phyloP scores from a whole-genome alignment of 2,888 invertebrate genomes.

The Orthosia incerta region DNA sequence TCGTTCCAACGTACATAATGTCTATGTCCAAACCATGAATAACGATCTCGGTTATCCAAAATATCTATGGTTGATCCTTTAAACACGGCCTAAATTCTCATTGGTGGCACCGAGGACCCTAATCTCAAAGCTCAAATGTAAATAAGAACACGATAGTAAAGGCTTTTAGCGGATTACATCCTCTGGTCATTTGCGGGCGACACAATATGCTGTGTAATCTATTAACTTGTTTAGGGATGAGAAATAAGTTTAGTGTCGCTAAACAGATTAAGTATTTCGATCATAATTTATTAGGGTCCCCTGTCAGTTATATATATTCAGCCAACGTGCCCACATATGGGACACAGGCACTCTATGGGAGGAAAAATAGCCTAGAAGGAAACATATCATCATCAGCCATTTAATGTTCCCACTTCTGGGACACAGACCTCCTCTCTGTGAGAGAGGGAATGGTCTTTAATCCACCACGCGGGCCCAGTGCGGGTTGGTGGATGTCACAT shows the following conservation, averaged over 20 bases:
- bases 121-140: conserved; percentile 58
- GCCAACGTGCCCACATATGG: too few relatives aligned
- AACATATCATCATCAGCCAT: too few relatives aligned
- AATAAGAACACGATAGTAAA: conserved; percentile 58
- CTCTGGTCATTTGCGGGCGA: conserved; percentile 37
- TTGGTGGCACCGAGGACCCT: conserved; percentile 14
- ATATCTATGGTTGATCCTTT: conserved; percentile 61
- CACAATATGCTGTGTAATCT: conserved; percentile 47
- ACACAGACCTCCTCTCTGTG: too few relatives aligned
- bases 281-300: conserved; percentile 45
- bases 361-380: too few relatives aligned
- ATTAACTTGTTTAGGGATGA: conserved; percentile 45
- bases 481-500: too few relatives aligned
- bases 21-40: conserved; percentile 22
- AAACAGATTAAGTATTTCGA: conserved; percentile 40
- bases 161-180: conserved; percentile 53
- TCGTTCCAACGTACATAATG: background rate
- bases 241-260: conserved; percentile 31
- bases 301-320: conserved; percentile 11
- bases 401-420: too few relatives aligned
- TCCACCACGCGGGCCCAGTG: too few relatives aligned
- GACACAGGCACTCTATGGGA: too few relatives aligned
- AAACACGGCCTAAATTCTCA: conserved; percentile 45
- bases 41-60: conserved; percentile 39
- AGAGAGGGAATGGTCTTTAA: too few relatives aligned